Percentiles rank a stretch among this genome's conserved stretches.
Evolutionary conservation across 2,888 invertebrate genomes (phyloP).

Genomic region (Cryptocheilus praepositus): DNA sequence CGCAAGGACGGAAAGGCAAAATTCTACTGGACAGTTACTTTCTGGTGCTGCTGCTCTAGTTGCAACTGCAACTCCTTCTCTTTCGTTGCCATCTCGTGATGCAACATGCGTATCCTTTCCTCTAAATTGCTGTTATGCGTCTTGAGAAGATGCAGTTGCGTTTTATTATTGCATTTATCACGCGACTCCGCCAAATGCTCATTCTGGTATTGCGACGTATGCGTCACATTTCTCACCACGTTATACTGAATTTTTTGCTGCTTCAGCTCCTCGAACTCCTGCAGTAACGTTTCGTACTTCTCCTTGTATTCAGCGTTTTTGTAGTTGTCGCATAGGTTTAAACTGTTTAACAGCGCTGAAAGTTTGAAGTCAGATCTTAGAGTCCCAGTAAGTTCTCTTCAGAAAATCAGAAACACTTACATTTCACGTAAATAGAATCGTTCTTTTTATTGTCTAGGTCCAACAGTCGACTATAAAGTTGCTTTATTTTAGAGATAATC

Average conservation of each 20-base stretch:
- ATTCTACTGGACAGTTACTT: slow-evolving; percentile 68
- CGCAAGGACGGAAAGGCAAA: not conserved
- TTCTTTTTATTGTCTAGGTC: slow-evolving; percentile 74
- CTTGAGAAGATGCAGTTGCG: slow-evolving; percentile 75
- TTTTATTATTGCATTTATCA: slow-evolving; percentile 60
- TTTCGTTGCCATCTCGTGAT: slow-evolving; percentile 80
- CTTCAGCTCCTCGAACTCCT: slow-evolving; percentile 83
- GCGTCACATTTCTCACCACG: slow-evolving; percentile 30
- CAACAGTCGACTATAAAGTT: slow-evolving; percentile 73
- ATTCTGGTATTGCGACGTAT: slow-evolving; percentile 37
- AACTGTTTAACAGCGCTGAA: slow-evolving; percentile 73
- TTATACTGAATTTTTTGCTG: slow-evolving; percentile 62
- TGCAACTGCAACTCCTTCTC: slow-evolving; percentile 80
- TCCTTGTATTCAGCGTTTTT: slow-evolving; percentile 78
- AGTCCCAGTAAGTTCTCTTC: not conserved
- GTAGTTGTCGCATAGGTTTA: slow-evolving; percentile 61
- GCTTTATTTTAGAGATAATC: slow-evolving; percentile 74
- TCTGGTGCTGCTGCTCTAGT: slow-evolving; percentile 77
- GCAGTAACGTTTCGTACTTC: slow-evolving; percentile 79
- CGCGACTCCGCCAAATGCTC: slow-evolving; percentile 36
- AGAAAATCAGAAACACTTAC: slow-evolving; percentile 59
- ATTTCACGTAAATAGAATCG: slow-evolving; percentile 70
- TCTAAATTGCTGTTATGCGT: slow-evolving; percentile 81
- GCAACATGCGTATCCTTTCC: slow-evolving; percentile 81
- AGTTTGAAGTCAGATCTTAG: slow-evolving; percentile 6